These are phyloP conservation scores for Agapornis roseicollis DNA, from an alignment of 2,113 vertebrate species.

Conservation along the genomic window DNA sequence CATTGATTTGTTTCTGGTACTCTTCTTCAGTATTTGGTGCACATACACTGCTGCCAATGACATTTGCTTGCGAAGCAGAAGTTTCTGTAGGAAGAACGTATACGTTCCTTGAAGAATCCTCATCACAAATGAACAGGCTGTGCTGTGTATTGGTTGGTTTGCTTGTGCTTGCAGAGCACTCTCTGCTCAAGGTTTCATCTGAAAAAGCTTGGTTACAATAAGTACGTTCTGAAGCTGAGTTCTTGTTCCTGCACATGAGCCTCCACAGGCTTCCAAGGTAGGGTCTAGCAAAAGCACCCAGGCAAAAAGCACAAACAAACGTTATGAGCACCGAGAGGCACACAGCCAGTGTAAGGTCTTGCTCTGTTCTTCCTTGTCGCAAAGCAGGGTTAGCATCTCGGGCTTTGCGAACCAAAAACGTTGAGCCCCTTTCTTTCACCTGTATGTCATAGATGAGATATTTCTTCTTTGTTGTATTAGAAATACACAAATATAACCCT, in stretches of 20 bases:
- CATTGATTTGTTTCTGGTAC: background rate
- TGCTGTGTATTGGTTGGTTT: rapidly evolving
- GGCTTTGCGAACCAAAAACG: background rate
- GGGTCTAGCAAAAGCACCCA: constrained; percentile 85
- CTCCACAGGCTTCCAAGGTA: constrained; percentile 74
- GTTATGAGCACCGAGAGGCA: constrained; percentile 86
- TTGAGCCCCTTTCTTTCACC: constrained; percentile 39
- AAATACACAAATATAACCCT: constrained; percentile 69
- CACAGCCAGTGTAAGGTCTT: constrained; percentile 76
- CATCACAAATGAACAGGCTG: background rate
- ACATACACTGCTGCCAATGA: rapidly evolving
- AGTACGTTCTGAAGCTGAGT: background rate
- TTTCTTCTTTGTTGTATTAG: constrained; percentile 39
- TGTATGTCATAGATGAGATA: constrained; percentile 56
- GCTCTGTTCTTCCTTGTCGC: background rate
- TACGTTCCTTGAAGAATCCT: background rate
- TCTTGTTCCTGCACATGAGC: constrained; percentile 43
- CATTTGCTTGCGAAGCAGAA: background rate
- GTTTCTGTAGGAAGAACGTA: background rate
- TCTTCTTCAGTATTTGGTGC: background rate
- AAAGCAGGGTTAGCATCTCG: background rate
- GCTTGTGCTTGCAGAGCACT: background rate
- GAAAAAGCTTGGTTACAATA: constrained; percentile 81
- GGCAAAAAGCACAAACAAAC: constrained; percentile 84
- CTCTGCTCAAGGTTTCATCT: background rate